A percentile compares a stretch with the other conserved stretches of the same genome.
Evolutionary conservation across 2,113 vertebrate genomes (phyloP).

Genomic region (Chascanopsetta lugubris): DNA sequence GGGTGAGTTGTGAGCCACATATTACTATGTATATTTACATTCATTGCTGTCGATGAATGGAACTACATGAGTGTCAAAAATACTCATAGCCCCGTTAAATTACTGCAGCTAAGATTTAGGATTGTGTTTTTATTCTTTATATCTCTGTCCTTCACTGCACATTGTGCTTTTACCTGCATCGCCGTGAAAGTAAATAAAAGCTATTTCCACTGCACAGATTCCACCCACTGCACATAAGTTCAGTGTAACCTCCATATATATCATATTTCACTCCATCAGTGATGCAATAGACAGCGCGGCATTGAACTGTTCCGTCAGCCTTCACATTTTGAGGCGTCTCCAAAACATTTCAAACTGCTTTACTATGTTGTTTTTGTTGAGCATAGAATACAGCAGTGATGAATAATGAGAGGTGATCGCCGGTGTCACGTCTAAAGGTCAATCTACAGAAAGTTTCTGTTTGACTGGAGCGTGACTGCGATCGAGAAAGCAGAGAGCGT

Average conservation of each 20-base stretch:
- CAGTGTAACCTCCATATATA: not conserved
- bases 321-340: slow-evolving; percentile 6
- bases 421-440: too few relatives aligned
- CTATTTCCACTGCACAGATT: not conserved
- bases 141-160: not conserved
- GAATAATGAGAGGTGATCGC: too few relatives aligned
- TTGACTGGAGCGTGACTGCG: slow-evolving; percentile 64
- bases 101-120: not conserved
- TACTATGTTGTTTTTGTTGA: too few relatives aligned
- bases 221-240: too few relatives aligned
- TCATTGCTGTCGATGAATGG: too few relatives aligned
- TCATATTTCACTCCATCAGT: not conserved
- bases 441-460: too few relatives aligned
- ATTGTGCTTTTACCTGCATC: not conserved
- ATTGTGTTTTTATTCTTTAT: not conserved
- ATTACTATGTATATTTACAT: too few relatives aligned
- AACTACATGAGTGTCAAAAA: not conserved
- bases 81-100: not conserved
- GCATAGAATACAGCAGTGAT: too few relatives aligned
- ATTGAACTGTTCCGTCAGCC: not conserved
- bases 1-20: too few relatives aligned
- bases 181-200: not conserved
- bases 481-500: slow-evolving; percentile 67
- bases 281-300: not conserved
- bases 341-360: not conserved